Evolutionary conservation across 2,888 invertebrate species (phyloP).

Genomic region (Zhuqinia jingwanae): DNA sequence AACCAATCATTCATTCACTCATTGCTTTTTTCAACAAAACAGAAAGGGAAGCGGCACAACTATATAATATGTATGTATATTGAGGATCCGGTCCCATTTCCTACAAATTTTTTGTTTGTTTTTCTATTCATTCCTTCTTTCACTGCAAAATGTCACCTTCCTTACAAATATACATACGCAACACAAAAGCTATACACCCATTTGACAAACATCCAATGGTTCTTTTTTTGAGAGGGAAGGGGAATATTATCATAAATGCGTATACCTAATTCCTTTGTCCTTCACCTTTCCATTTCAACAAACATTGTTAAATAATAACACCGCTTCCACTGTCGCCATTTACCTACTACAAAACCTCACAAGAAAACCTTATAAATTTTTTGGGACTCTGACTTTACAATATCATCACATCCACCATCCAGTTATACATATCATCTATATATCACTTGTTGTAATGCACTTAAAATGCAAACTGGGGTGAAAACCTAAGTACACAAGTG

Average conservation of each 20-base stretch:
- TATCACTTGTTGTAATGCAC: too few species aligned
- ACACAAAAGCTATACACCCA: neutral
- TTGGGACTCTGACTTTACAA: too few species aligned
- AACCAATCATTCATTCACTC: neutral
- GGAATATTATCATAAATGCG: too few species aligned
- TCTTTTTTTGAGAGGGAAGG: too few species aligned
- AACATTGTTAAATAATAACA: neutral
- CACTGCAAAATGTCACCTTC: neutral
- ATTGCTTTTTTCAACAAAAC: neutral
- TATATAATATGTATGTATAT: neutral
- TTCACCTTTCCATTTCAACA: slow-evolving; percentile 58
- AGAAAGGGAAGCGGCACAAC: slow-evolving; percentile 44
- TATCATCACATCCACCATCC: too few species aligned
- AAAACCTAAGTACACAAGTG: too few species aligned
- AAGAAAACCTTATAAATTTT: too few species aligned
- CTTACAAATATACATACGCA: too few species aligned
- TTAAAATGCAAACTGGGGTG: too few species aligned
- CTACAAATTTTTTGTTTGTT: slow-evolving; percentile 24
- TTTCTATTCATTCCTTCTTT: neutral
- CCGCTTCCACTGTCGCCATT: too few species aligned
- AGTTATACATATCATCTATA: too few species aligned
- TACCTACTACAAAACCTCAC: too few species aligned
- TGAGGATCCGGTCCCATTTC: slow-evolving; percentile 53
- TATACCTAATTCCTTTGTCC: slow-evolving; percentile 46
- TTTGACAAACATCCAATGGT: neutral